Percentiles rank a stretch among this genome's conserved stretches.
Evolutionary conservation across 2,888 invertebrate species (phyloP).

Genomic region (Orthosia cruda): DNA sequence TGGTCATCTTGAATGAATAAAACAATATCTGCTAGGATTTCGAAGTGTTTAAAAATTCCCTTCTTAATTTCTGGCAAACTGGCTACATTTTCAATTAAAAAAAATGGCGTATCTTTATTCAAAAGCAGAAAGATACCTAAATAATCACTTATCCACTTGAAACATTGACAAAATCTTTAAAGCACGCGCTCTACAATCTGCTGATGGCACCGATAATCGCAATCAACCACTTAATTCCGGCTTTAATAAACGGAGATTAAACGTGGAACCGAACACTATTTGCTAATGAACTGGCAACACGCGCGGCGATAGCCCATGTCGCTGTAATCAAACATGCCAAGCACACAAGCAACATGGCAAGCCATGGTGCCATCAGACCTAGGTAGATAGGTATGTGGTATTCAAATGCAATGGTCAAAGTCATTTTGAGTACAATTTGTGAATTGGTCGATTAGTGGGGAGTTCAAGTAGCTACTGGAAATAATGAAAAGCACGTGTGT

Average conservation of each 20-base stretch:
- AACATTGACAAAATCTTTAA: conserved; percentile 10
- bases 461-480: not conserved
- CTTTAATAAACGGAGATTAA: conserved; percentile 65
- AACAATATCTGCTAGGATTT: no score
- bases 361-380: conserved; percentile 29
- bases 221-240: conserved; percentile 50
- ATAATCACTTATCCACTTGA: not conserved
- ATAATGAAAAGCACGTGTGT: not conserved
- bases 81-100: no score
- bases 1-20: no score
- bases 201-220: conserved; percentile 40
- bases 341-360: conserved; percentile 60
- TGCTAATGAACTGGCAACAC: conserved; percentile 61
- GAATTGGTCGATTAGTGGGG: not conserved
- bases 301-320: conserved; percentile 37
- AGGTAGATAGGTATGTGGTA: conserved; percentile 5
- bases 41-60: no score
- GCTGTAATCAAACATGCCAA: conserved; percentile 57
- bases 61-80: no score
- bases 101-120: no score
- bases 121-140: not conserved
- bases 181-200: conserved; percentile 3
- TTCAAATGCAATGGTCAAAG: conserved; percentile 33
- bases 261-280: conserved; percentile 59
- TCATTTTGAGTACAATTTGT: conserved; percentile 15